Conservation (phyloP, 2,888 invertebrate genomes). For the Gymnoscelis rufifasciata region DNA sequence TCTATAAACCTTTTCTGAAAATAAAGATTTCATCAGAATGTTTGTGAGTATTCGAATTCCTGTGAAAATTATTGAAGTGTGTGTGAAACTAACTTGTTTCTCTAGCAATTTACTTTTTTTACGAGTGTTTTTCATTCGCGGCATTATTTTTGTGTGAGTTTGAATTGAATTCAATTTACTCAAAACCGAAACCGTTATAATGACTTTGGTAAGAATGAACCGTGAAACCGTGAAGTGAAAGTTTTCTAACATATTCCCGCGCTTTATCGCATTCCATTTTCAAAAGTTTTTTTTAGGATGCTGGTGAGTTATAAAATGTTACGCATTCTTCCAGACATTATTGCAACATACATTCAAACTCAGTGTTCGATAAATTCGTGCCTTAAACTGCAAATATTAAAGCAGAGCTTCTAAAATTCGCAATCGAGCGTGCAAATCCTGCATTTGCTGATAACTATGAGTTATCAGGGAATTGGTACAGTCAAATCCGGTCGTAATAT, state of each 20-base stretch:
- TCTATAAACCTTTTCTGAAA: slow-evolving; percentile 41
- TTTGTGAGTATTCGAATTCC: too few species aligned
- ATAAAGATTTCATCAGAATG: not conserved
- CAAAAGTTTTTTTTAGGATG: slow-evolving; percentile 4
- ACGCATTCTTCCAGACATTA: not conserved
- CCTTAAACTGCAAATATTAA: not conserved
- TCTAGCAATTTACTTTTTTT: not conserved
- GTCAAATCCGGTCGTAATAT: slow-evolving; percentile 48
- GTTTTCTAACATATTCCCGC: not conserved
- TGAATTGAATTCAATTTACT: too few species aligned
- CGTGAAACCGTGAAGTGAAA: too few species aligned
- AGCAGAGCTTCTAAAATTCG: not conserved
- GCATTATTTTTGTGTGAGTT: too few species aligned
- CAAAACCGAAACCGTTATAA: too few species aligned
- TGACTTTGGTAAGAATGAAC: not conserved
- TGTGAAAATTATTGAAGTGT: not conserved
- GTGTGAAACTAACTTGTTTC: slow-evolving; percentile 9
- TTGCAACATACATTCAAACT: too few species aligned
- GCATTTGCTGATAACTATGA: slow-evolving; percentile 35
- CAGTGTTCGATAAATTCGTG: not conserved
- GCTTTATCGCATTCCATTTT: slow-evolving; percentile 2
- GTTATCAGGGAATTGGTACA: slow-evolving; percentile 42
- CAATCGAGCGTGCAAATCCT: slow-evolving; percentile 32
- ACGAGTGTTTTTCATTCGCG: not conserved
- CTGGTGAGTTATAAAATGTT: not conserved